A percentile compares a stretch with the other conserved stretches of the same genome.
These are phyloP conservation scores for Eulemur macaco DNA, from an alignment of 2,113 vertebrate genomes.

Conservation along the genomic window DNA sequence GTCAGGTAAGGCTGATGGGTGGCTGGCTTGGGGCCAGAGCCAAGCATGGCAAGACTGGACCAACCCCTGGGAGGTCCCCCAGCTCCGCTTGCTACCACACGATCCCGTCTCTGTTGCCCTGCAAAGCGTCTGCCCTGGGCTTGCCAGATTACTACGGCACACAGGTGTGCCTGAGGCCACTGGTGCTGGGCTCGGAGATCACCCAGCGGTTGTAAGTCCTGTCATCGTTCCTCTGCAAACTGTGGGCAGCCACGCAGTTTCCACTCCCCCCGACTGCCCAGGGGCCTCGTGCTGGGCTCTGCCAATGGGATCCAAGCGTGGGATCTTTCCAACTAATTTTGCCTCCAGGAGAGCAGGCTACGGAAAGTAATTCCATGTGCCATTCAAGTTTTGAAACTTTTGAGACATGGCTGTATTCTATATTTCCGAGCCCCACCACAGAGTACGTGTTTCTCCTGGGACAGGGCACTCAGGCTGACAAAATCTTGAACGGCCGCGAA, in stretches of 20 bases:
- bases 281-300: not conserved
- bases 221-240: not conserved
- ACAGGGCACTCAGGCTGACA: not conserved
- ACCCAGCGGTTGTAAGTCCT: fast-evolving
- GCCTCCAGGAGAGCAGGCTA: not conserved
- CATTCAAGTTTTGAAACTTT: not conserved
- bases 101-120: not conserved
- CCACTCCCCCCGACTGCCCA: not conserved
- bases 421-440: not conserved
- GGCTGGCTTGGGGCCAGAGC: not conserved
- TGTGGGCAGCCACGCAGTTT: not conserved
- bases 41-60: not conserved
- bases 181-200: not conserved
- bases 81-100: not conserved
- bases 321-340: constrained; percentile 29
- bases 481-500: not conserved
- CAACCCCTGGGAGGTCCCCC: not conserved
- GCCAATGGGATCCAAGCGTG: not conserved
- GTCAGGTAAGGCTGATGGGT: not conserved
- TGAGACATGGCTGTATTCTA: not conserved
- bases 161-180: not conserved
- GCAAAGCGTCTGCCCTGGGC: fast-evolving
- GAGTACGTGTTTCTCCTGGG: not conserved
- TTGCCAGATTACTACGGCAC: not conserved
- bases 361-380: constrained; percentile 40